Conservation (phyloP, 92 coral and sea anemone species). For the Siderastrea radians region DNA sequence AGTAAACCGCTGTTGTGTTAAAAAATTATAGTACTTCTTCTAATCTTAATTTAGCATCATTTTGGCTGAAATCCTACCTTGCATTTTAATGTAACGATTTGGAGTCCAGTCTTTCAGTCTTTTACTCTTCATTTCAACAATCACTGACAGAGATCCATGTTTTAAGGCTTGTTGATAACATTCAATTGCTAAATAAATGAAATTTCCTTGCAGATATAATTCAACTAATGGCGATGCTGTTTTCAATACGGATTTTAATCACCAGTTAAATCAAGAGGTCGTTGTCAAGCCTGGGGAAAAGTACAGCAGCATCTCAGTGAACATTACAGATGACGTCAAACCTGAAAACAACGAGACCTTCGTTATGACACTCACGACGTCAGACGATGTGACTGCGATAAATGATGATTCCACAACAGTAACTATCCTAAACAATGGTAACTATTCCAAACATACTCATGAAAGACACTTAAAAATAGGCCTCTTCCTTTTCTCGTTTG, state of each 20-base stretch:
- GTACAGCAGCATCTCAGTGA: neutral
- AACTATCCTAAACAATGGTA: constrained; percentile 7
- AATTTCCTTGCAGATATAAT: neutral
- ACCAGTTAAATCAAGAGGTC: neutral
- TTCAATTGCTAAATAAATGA: neutral
- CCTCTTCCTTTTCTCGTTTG: too few species aligned
- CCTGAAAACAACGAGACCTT: constrained; percentile 10
- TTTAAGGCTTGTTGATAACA: neutral
- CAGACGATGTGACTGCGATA: constrained; percentile 11
- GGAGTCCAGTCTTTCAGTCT: too few species aligned
- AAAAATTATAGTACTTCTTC: too few species aligned
- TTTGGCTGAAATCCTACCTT: too few species aligned
- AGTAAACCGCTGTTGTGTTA: too few species aligned
- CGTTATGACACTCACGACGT: neutral
- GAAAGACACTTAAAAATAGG: too few species aligned
- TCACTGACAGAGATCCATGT: neutral
- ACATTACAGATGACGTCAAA: neutral
- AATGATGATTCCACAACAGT: neutral
- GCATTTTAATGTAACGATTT: too few species aligned
- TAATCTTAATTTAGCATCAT: too few species aligned
- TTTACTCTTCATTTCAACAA: neutral
- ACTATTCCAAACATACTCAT: neutral
- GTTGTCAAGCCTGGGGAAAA: constrained; percentile 4
- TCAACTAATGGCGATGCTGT: neutral
- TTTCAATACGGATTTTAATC: neutral